Conservation (phyloP, 2,113 vertebrate genomes). For the Oreamnos americanus region DNA sequence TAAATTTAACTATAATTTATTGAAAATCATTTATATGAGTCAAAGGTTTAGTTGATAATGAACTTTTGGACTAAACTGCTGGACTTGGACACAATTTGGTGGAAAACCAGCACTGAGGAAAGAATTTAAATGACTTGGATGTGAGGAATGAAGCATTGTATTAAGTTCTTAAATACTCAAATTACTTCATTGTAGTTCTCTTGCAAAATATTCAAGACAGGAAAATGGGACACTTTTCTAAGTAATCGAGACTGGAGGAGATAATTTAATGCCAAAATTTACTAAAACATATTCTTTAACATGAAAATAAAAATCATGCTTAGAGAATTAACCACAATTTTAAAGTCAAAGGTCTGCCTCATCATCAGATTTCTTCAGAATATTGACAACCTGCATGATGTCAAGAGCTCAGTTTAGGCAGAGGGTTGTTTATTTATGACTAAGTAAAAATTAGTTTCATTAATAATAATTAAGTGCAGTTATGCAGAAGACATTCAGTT, state of each 20-base stretch:
- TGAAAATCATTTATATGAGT: conserved; percentile 64
- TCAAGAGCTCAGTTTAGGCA: neutral
- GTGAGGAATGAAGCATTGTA: conserved; percentile 58
- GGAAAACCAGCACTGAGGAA: conserved; percentile 63
- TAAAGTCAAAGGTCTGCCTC: neutral
- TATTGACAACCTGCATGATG: neutral
- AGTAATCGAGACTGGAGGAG: neutral
- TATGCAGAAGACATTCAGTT: neutral
- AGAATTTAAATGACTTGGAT: conserved; percentile 76
- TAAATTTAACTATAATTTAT: conserved; percentile 61
- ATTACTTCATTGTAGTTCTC: conserved; percentile 44
- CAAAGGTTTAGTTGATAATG: conserved; percentile 64
- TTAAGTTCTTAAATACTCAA: conserved; percentile 53
- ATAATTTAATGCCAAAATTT: neutral
- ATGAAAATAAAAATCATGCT: neutral
- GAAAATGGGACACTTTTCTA: conserved; percentile 33
- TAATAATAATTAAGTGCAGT: neutral
- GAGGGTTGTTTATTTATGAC: neutral
- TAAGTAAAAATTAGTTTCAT: neutral
- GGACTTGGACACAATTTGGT: conserved; percentile 64
- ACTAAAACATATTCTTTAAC: neutral
- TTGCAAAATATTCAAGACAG: conserved; percentile 16
- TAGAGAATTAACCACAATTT: neutral
- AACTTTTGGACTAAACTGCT: conserved; percentile 52
- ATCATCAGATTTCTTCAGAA: neutral